Base-by-base conservation (phyloP, 1,140 invertebrate genomes). In the Pseudomyrmex flavicornis region DNA sequence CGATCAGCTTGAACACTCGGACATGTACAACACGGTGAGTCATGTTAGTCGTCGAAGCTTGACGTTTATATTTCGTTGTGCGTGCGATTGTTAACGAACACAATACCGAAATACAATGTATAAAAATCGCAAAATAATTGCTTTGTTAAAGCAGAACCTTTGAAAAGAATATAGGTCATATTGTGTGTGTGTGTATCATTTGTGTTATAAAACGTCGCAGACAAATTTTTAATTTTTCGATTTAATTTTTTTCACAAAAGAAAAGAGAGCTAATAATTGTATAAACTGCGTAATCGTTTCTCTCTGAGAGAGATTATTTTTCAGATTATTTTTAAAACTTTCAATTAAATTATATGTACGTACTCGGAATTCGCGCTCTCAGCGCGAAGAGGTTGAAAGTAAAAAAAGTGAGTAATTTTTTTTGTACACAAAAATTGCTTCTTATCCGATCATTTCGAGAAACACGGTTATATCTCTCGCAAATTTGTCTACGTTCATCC, bases 1-100 rank as follows among this genome's bases (percentile, higher is more conserved):
- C 76, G 65, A 70, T 80, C 66, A 59, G 76, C 46, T 70, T 72
- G 44, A 80, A 59, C 26, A 52, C 72, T 59, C 12, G 20, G 17
- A 59, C 54, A 12, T 46, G 54, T 35, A 35, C 35, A 35, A 46
- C 17, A 66, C 20, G 22, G 26, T 63, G 15, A 50, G 20, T 59
- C 9, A 20, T 13, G 65, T 75, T 75, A 56, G 9, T 4, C 20
- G 35, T 35, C 35, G 35, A 5, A 35, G 35, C 8, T 4, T 26
- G 54, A 70, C 20, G 20, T 79, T 0, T 35, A 35, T 70, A 79
- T 26, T 22, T 15, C 3, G 26, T 1, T 1, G 20, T 35, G 5
- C 17, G 48, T n/a, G n/a, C 12, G n/a, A 66, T 66, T 13, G 61
- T 66, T 22, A 62, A 10, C 26, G 13, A 58, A 46, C 20, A 56